Base-by-base conservation (phyloP, 2,888 invertebrate species). In the Pteria penguin region DNA sequence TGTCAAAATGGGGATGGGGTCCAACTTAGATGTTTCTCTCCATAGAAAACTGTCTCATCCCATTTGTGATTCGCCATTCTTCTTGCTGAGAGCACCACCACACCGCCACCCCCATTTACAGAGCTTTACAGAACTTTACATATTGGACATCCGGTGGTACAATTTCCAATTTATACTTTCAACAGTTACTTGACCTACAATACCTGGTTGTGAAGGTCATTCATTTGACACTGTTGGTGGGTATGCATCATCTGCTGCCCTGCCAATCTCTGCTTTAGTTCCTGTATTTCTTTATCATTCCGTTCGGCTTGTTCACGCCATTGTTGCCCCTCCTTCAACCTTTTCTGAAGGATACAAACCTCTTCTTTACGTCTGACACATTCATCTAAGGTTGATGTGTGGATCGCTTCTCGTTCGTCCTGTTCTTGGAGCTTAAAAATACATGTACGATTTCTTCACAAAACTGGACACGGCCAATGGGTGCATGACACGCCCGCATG, bases 61-160 rank as follows among this genome's bases (percentile, higher is more conserved):
- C n/a, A n/a, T n/a, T n/a, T n/a, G n/a, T n/a, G n/a, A n/a, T n/a
- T n/a, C n/a, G n/a, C n/a, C n/a, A n/a, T n/a, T n/a, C n/a, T n/a
- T n/a, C n/a, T n/a, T n/a, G n/a, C n/a, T n/a, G n/a, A n/a, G n/a
- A n/a, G n/a, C n/a, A n/a, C n/a, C n/a, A n/a, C n/a, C n/a, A n/a
- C n/a, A n/a, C n/a, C n/a, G n/a, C n/a, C n/a, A n/a, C n/a, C n/a
- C n/a, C n/a, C n/a, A n/a, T n/a, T n/a, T n/a, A n/a, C n/a, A n/a
- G n/a, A n/a, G n/a, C n/a, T n/a, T n/a, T n/a, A n/a, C n/a, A n/a
- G n/a, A n/a, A n/a, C n/a, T n/a, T n/a, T n/a, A n/a, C 22, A n/a
- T 31, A 65, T 65, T 26, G 26, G 33, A 36, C 65, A 65, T 8
- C n/a, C 5, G n/a, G n/a, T n/a, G n/a, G n/a, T n/a, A n/a, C n/a